Evolutionary conservation across 1,140 invertebrate genomes (phyloP), one percentile per base, ranked within the genome.

Genomic region (Ceratoteleas bidentatus): DNA sequence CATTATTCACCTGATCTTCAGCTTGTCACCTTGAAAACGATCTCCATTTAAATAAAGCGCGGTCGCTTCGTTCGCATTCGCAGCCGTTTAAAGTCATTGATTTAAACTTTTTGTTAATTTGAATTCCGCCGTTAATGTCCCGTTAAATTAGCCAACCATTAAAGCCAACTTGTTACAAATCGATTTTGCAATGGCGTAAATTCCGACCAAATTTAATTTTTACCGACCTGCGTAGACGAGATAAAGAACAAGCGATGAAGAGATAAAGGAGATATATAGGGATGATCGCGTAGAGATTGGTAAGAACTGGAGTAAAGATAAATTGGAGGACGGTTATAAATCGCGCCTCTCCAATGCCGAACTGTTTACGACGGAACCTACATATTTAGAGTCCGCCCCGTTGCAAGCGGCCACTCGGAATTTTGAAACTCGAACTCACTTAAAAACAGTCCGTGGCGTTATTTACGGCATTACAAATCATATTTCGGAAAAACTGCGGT

Each of bases 211-310:
- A 76, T 76, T 76, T 69, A 76, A 76, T 76, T 76, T 76, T 69
- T 68, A 61, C 9, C 43, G 11, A n/a, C 14, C 64, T 50, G 47
- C 64, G 57, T 62, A 62, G 40, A 62, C 34, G 64, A 57, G 64
- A 77, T 77, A 77, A 75, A 77, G 74, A 77, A 77, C 49, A 77
- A 68, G 74, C 15, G 74, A 77, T 77, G 65, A 77, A 77, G 74
- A 77, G 74, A 77, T 77, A 77, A 77, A 69, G 58, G 52, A 69
- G 58, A 77, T 69, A 77, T 77, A 77, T 77, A 61, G 74, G 15
- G 38, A 69, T 56, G 74, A 77, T 77, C 65, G 65, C 65, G 65
- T 77, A 77, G 50, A 77, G 74, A 77, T 77, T 77, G 74, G 57
- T 34, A 69, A 69, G 74, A 77, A 77, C 64, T 69, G 57, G 65